Base-by-base conservation (phyloP, 2,113 vertebrate genomes). In the Empidonax alnorum region DNA sequence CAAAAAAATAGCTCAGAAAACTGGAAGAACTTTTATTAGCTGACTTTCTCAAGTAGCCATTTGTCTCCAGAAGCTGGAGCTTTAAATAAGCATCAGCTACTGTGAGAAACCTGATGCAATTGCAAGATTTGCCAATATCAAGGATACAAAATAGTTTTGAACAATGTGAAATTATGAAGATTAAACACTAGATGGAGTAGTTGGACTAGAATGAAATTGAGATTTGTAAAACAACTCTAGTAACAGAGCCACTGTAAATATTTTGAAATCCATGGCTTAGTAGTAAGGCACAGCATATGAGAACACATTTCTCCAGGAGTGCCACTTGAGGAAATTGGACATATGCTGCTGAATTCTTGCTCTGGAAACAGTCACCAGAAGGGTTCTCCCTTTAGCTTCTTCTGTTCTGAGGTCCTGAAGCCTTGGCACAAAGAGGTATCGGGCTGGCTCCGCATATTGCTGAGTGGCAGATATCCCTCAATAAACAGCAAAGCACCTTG, bases 101-200 rank as follows among this genome's bases (percentile, higher is more conserved):
- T 77, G 4, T 24, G 33, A 88, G 72, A 80, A 80, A 59, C 1
- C 3, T 31, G n/a, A 71, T 23, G 19, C 13, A 73, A 47, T 31
- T 55, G 12, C 37, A 41, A 55, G 16, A 77, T 68, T 72, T 47
- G 10, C 10, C 58, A 65, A 23, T 33, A 52, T n/a, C 12, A 11
- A 37, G 11, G 27, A 28, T 47, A 37, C 5, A 52, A 41, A 69
- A 21, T 33, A 7, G 3, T 81, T 89, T 72, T 78, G 61, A 90
- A 37, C 37, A 42, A 30, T 39, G n/a, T 88, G 90, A 80, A 90
- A 76, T 20, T 53, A 17, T 88, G 55, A 77, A 55, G 39, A 74
- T 58, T 52, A 90, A 82, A 94, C 96, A 74, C 95, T 94, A 97
- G 97, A 76, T 97, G 96, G 95, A 80, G 96, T 65, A 90, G 84